Evolutionary conservation across 2,888 invertebrate genomes (phyloP).

Genomic region (Eurytoma adleriae): DNA sequence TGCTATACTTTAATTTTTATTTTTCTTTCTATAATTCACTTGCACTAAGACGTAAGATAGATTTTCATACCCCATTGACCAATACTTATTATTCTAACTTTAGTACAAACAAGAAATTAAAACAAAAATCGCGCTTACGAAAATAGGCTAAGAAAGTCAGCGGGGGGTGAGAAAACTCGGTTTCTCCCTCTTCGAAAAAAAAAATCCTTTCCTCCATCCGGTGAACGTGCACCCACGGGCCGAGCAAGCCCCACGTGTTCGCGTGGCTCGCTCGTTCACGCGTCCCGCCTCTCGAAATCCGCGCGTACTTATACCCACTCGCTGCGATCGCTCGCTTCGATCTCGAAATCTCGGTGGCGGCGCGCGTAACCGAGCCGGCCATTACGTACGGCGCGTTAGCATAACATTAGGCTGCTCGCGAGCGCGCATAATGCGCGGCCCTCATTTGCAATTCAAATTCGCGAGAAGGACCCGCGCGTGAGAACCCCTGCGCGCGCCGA

Average conservation of each 20-base stretch:
- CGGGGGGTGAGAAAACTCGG: neutral
- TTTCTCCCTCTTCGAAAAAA: neutral
- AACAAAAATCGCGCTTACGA: too few relatives aligned
- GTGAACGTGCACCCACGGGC: neutral
- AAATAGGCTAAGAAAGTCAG: neutral
- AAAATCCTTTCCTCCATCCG: conserved; percentile 28
- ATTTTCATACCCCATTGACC: too few relatives aligned
- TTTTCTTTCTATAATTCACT: too few relatives aligned
- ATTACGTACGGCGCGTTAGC: conserved; percentile 69
- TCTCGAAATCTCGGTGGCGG: conserved; percentile 66
- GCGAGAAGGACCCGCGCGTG: conserved; percentile 24
- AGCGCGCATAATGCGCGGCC: conserved; percentile 58
- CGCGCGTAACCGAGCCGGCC: conserved; percentile 58
- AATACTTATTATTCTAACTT: too few relatives aligned
- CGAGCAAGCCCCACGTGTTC: neutral
- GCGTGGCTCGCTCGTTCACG: conserved; percentile 27
- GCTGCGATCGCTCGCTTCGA: conserved; percentile 56
- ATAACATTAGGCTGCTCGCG: conserved; percentile 67
- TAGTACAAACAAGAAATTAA: too few relatives aligned
- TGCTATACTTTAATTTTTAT: too few relatives aligned
- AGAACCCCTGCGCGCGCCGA: conserved; percentile 42
- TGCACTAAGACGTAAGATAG: too few relatives aligned
- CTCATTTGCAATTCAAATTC: conserved; percentile 68
- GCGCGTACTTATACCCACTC: neutral
- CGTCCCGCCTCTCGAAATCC: conserved; percentile 23